These are phyloP conservation scores for Protobothrops flavoviridis DNA, from an alignment of 2,113 vertebrate species.

Conservation along the genomic window DNA sequence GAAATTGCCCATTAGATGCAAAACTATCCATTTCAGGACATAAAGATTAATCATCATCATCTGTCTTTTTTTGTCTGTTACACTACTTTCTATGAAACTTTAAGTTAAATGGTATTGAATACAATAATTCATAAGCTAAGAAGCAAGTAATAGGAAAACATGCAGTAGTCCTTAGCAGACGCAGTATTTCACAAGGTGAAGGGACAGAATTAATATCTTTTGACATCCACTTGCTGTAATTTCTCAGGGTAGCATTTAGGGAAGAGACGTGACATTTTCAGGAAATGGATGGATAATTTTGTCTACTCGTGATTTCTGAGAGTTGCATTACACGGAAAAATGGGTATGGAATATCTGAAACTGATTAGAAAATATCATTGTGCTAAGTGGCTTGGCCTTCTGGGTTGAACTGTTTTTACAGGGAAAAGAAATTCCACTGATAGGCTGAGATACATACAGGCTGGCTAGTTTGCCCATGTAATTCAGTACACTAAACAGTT, in stretches of 20 bases:
- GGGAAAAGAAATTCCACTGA: not conserved
- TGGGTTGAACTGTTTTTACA: not conserved
- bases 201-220: not conserved
- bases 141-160: not conserved
- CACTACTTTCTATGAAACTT: not conserved
- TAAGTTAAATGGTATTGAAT: not conserved
- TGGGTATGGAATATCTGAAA: not conserved
- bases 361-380: not conserved
- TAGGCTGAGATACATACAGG: not conserved
- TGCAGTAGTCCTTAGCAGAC: not conserved
- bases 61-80: not conserved
- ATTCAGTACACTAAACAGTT: not conserved
- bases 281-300: not conserved
- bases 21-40: not conserved
- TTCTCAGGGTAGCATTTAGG: not conserved
- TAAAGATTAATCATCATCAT: not conserved
- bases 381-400: not conserved
- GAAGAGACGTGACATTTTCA: not conserved
- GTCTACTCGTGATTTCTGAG: not conserved
- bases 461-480: not conserved
- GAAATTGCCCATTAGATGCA: not conserved
- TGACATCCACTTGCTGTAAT: not conserved
- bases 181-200: not conserved
- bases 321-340: not conserved
- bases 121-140: not conserved